Conservation (phyloP, 37 sponge, comb jelly and placozoan genomes). For the Sycon ciliatum region DNA sequence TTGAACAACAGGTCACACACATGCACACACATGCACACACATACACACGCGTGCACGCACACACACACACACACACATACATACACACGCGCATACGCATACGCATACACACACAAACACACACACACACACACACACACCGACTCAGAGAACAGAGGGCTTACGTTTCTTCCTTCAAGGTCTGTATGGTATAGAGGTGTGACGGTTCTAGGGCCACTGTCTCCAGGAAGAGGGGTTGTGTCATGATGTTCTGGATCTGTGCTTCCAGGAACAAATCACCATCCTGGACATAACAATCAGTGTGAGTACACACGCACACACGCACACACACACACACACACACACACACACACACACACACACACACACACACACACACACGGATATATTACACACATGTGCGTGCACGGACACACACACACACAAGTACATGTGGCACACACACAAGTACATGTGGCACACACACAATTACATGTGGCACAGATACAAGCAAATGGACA, state of each 20-base stretch:
- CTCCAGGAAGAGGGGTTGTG: constrained; percentile 58
- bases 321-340: background rate
- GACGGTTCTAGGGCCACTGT: constrained; percentile 60
- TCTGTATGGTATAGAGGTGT: constrained; percentile 30
- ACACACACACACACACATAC: constrained; percentile 15
- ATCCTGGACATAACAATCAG: constrained; percentile 16
- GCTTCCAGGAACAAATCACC: constrained; percentile 67
- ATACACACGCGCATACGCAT: background rate
- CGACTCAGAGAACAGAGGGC: too few species aligned
- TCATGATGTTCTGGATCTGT: constrained; percentile 71
- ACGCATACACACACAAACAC: too few species aligned
- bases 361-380: too few species aligned
- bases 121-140: too few species aligned
- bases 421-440: too few species aligned
- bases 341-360: too few species aligned
- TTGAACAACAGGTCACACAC: background rate
- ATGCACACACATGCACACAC: background rate
- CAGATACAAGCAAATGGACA: too few species aligned
- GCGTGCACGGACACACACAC: too few species aligned
- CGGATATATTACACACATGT: too few species aligned
- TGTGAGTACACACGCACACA: background rate
- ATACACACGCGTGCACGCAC: background rate
- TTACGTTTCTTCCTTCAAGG: too few species aligned
- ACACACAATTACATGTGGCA: too few species aligned
- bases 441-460: too few species aligned